A percentile compares a stretch with the other conserved stretches of the same genome.
These are phyloP conservation scores for Limenitis camilla DNA, from an alignment of 2,888 invertebrate genomes.

Conservation along the genomic window DNA sequence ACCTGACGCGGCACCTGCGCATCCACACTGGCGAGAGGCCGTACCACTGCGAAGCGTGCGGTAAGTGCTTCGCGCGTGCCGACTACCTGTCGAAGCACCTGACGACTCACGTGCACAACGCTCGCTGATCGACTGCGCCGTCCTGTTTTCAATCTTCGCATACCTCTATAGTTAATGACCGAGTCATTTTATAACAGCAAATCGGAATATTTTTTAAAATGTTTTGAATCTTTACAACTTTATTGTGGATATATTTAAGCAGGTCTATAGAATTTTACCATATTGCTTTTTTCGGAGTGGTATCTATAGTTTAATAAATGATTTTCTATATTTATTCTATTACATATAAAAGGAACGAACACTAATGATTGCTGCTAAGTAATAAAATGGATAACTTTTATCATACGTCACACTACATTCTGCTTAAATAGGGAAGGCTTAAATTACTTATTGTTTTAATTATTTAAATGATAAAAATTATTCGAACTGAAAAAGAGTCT, in stretches of 20 bases:
- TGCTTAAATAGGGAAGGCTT: slow-evolving; percentile 6
- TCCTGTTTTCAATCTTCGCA: slow-evolving; percentile 42
- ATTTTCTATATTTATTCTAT: slow-evolving; percentile 60
- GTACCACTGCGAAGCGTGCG: slow-evolving; percentile 93
- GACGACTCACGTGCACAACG: slow-evolving; percentile 90
- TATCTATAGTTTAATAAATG: slow-evolving; percentile 57
- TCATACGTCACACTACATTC: slow-evolving; percentile 34
- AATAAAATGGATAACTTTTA: slow-evolving; percentile 34
- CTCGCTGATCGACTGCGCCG: slow-evolving; percentile 70
- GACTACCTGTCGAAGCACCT: slow-evolving; percentile 93
- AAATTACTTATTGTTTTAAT: slow-evolving; percentile 8
- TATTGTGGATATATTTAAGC: slow-evolving; percentile 52
- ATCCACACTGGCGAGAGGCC: slow-evolving; percentile 93
- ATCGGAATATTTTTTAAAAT: slow-evolving; percentile 70
- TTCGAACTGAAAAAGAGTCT: slow-evolving; percentile 20
- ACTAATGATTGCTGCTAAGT: slow-evolving; percentile 36
- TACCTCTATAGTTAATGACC: slow-evolving; percentile 45
- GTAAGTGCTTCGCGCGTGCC: slow-evolving; percentile 92
- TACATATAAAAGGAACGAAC: slow-evolving; percentile 28
- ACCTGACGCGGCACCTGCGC: slow-evolving; percentile 87
- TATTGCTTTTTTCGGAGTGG: slow-evolving; percentile 63
- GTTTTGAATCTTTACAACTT: slow-evolving; percentile 66
- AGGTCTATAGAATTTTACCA: slow-evolving; percentile 65
- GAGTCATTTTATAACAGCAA: slow-evolving; percentile 57
- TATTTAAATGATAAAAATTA: slow-evolving; percentile 11